These are phyloP conservation scores for Herpailurus yagouaroundi DNA, from an alignment of 2,113 vertebrate genomes.

Conservation along the genomic window DNA sequence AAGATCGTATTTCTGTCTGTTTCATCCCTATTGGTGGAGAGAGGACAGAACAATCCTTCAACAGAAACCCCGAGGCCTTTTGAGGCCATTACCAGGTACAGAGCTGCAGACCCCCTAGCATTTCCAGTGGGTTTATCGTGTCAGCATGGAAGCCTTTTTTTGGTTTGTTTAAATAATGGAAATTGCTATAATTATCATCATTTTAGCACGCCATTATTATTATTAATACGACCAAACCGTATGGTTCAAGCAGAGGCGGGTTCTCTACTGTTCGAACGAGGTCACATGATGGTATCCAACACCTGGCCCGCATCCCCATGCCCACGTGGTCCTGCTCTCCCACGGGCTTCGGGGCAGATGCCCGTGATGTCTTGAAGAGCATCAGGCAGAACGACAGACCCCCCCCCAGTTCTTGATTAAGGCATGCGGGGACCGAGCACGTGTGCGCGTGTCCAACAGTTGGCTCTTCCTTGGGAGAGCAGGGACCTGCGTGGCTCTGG, in stretches of 20 bases:
- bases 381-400: not conserved
- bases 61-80: not conserved
- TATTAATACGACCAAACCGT: constrained; percentile 62
- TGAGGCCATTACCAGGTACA: not conserved
- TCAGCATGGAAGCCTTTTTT: constrained; percentile 32
- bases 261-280: not conserved
- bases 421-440: not conserved
- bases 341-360: fast-evolving
- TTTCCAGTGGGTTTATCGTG: not conserved
- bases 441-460: not conserved
- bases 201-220: constrained; percentile 66
- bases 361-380: not conserved
- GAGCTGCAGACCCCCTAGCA: not conserved
- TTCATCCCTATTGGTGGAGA: not conserved
- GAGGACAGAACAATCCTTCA: constrained; percentile 13
- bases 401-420: not conserved
- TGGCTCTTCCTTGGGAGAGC: not conserved
- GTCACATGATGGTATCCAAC: not conserved
- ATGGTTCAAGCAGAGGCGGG: not conserved
- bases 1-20: not conserved
- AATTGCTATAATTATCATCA: constrained; percentile 70
- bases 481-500: not conserved
- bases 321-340: constrained; percentile 33
- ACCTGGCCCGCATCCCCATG: constrained; percentile 62
- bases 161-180: constrained; percentile 34